phyloP scores from a whole-genome alignment of 2,113 vertebrate genomes.

The Phaethornis superciliosus region DNA sequence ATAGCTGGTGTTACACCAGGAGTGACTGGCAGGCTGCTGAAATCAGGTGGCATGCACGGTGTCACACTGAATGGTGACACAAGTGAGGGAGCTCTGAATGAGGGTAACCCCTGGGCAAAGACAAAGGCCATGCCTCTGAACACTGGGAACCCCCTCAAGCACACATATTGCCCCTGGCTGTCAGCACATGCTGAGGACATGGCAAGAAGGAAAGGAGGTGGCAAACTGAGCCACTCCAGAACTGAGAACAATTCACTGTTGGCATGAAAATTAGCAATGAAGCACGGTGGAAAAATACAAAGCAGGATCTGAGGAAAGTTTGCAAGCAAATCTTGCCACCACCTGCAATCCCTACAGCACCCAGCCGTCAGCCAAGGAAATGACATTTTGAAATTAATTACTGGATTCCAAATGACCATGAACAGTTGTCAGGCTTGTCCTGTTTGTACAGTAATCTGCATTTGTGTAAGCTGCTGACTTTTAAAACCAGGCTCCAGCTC shows the following conservation, averaged over 20 bases:
- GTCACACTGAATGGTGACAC: too few species aligned
- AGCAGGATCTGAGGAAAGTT: neutral
- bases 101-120: neutral
- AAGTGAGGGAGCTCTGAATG: neutral
- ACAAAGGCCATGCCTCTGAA: rapidly evolving
- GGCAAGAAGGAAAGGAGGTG: neutral
- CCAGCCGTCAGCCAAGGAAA: neutral
- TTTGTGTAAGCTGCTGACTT: constrained; percentile 26
- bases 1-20: neutral
- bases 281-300: constrained; percentile 2
- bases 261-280: neutral
- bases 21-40: neutral
- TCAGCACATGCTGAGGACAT: rapidly evolving
- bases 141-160: neutral
- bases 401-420: neutral
- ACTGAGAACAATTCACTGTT: neutral
- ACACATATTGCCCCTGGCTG: neutral
- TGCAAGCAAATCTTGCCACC: neutral
- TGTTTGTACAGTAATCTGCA: constrained; percentile 6
- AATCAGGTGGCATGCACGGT: neutral
- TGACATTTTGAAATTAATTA: constrained; percentile 14
- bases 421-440: neutral
- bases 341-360: neutral
- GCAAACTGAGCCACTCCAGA: neutral
- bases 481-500: constrained; percentile 50